Evolutionary conservation across 2,888 invertebrate species (phyloP), one percentile per base, ranked within the genome.

Genomic region (Drosophila falleni): DNA sequence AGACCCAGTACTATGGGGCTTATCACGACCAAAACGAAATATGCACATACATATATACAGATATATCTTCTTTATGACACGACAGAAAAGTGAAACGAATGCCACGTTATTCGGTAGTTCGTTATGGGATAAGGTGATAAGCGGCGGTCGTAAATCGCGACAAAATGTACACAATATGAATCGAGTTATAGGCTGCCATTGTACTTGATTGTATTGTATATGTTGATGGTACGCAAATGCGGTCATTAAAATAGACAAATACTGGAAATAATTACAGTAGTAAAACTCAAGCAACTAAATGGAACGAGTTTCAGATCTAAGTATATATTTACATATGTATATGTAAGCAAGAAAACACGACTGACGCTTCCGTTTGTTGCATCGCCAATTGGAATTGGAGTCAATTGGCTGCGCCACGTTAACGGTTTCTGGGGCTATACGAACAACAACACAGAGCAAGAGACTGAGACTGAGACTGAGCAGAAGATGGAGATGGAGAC

Each of bases 381-480:
- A 16, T 37, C 41, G 39, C 35, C 54, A 70, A 44, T 39, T 47
- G 35, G 61, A 62, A 75, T 63, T 72, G 75, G 44, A 77, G 78
- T 72, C 78, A 77, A 72, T 71, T 77, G 74, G 49, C 56, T 68
- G 42, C 64, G 68, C 73, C 78, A 68, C 68, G 75, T 77, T 75
- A 72, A 75, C 75, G 47, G 71, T 74, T 65, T 50, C 60, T 51
- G 37, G n/a, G 51, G 65, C 50, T 51, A 44, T 51, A 46, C 44
- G 56, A 58, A 44, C 50, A 56, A 31, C 31, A 31, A 16, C 50
- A 15, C 37, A 29, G 33, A 50, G 51, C 31, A 50, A 55, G n/a
- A 35, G 26, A 35, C 33, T 42, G 44, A 13, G 26, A 35, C 33
- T 42, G 44, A 10, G 31, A 55, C 35, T 13, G 46, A 26, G n/a